phyloP scores from a whole-genome alignment of 2,888 invertebrate species.

The Rhogogaster chlorosoma region DNA sequence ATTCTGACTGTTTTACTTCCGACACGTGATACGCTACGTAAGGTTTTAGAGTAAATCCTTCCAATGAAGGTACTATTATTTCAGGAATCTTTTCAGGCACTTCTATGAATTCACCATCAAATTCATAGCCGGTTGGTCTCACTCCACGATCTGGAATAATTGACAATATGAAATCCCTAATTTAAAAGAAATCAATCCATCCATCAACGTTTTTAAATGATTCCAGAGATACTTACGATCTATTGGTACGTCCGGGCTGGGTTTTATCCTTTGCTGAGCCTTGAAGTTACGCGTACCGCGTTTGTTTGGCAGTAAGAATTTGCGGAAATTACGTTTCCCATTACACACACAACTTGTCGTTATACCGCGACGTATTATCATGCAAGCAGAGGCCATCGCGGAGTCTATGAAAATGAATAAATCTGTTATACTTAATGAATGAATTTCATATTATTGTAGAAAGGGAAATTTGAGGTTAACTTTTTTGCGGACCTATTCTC shows the following conservation, averaged over 20 bases:
- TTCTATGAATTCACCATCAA: slow-evolving; percentile 80
- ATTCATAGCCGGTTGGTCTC: slow-evolving; percentile 82
- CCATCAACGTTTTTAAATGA: slow-evolving; percentile 14
- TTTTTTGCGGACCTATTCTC: neutral
- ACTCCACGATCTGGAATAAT: slow-evolving; percentile 83
- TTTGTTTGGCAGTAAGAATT: slow-evolving; percentile 88
- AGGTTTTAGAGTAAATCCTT: slow-evolving; percentile 91
- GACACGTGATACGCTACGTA: slow-evolving; percentile 93
- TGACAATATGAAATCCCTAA: neutral
- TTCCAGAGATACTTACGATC: slow-evolving; percentile 80
- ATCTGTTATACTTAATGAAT: neutral
- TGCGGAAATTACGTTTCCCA: slow-evolving; percentile 91
- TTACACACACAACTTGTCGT: slow-evolving; percentile 79
- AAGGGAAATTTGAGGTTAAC: neutral
- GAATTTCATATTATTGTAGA: neutral
- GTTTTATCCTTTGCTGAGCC: slow-evolving; percentile 79
- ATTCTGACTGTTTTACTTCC: slow-evolving; percentile 87
- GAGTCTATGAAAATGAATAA: neutral
- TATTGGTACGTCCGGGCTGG: slow-evolving; percentile 84
- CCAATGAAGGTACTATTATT: slow-evolving; percentile 94
- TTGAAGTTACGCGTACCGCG: slow-evolving; percentile 86
- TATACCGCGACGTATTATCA: slow-evolving; percentile 77
- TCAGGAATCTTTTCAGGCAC: slow-evolving; percentile 96
- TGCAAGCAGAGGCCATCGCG: slow-evolving; percentile 64
- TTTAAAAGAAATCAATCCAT: neutral